Percentiles rank a stretch among this genome's conserved stretches.
Evolutionary conservation across 2,888 invertebrate genomes (phyloP).

Genomic region (Sicus ferrugineus): DNA sequence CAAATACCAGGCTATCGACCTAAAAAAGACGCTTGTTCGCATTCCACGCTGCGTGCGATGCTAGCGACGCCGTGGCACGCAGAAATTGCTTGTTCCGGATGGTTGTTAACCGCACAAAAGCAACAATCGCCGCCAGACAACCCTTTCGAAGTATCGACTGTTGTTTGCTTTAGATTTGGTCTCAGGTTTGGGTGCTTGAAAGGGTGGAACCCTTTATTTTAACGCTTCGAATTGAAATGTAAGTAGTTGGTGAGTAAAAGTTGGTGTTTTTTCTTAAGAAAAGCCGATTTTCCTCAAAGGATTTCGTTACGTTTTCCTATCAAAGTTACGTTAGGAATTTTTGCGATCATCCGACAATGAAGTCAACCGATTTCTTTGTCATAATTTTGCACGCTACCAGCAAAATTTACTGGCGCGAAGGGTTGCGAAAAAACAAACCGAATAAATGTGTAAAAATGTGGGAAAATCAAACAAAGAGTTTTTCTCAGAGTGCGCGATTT

Average conservation of each 20-base stretch:
- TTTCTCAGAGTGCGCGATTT: not conserved
- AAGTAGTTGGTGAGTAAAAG: not conserved
- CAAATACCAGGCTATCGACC: not conserved
- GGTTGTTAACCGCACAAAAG: slow-evolving; percentile 1
- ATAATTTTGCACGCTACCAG: not conserved
- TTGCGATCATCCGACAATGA: no score
- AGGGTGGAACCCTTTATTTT: not conserved
- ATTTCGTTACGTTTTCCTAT: not conserved
- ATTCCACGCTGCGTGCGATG: not conserved
- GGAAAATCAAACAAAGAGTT: not conserved
- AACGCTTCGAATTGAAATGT: not conserved
- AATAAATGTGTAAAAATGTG: not conserved
- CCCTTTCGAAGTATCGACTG: not conserved
- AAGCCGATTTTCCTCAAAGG: no score
- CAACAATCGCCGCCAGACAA: not conserved
- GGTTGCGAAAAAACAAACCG: not conserved
- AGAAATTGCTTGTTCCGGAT: no score
- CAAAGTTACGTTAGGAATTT: no score
- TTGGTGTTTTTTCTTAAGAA: not conserved
- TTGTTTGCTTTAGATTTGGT: not conserved
- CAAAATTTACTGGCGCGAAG: not conserved
- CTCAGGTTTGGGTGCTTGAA: not conserved
- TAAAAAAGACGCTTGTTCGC: not conserved
- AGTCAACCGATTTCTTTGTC: not conserved
- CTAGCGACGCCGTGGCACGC: not conserved